A percentile compares a stretch with the other conserved stretches of the same genome.
Evolutionary conservation across 2,888 invertebrate genomes (phyloP).

Genomic region (Craniophora ligustri): DNA sequence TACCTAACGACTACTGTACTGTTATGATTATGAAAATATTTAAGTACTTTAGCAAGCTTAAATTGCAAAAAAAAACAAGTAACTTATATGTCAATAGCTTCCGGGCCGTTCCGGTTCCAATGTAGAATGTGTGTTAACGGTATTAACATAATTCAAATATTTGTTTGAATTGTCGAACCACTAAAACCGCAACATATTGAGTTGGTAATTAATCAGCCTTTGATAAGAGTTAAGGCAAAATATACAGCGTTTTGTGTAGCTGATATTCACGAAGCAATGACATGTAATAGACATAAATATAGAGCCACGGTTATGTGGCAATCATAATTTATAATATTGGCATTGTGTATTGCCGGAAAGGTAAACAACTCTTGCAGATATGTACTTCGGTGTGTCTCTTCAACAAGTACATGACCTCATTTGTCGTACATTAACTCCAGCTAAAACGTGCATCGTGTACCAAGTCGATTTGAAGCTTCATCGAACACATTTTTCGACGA

Average conservation of each 20-base stretch:
- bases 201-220: conserved; percentile 9
- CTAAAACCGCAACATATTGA: conserved; percentile 3
- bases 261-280: no score
- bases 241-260: background rate
- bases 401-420: conserved; percentile 3
- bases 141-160: conserved; percentile 37
- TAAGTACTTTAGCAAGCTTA: background rate
- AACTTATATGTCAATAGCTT: conserved; percentile 26
- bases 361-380: conserved; percentile 2
- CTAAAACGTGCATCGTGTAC: background rate
- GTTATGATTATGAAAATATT: background rate
- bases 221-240: background rate
- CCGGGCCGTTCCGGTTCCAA: conserved; percentile 36
- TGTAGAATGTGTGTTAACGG: conserved; percentile 39
- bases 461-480: background rate
- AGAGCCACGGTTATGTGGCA: no score
- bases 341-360: background rate
- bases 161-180: conserved; percentile 21
- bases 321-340: background rate
- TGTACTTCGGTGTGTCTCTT: background rate
- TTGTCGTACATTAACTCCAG: background rate
- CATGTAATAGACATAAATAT: background rate
- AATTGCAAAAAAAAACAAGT: conserved; percentile 9
- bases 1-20: no score
- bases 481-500: no score